Conservation (phyloP, 2,888 invertebrate genomes). For the Pandemis cinnamomeana region DNA sequence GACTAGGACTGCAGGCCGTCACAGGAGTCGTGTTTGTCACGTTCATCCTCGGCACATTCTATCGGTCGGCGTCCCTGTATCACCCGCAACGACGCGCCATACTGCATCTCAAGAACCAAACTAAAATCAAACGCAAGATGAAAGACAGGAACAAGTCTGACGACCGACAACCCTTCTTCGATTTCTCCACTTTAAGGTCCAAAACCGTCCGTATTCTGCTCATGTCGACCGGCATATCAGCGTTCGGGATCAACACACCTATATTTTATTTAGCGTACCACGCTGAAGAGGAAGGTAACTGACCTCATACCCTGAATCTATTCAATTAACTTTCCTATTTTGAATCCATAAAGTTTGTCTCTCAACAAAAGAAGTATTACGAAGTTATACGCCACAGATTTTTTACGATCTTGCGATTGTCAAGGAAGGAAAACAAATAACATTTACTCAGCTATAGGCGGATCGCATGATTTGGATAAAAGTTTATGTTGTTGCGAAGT, state of each 20-base stretch:
- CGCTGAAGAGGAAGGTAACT: conserved; percentile 89
- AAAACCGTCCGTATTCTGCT: conserved; percentile 93
- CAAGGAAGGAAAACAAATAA: conserved; percentile 43
- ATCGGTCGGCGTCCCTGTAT: conserved; percentile 94
- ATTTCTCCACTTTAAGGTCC: conserved; percentile 92
- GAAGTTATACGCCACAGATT: conserved; percentile 39
- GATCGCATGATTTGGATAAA: conserved; percentile 40
- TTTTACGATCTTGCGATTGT: conserved; percentile 40
- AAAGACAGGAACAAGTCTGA: conserved; percentile 91
- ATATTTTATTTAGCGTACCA: conserved; percentile 93
- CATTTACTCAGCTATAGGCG: conserved; percentile 37
- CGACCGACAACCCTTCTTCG: conserved; percentile 93
- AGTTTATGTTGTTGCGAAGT: conserved; percentile 38
- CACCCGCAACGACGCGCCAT: conserved; percentile 95
- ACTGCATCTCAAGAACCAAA: conserved; percentile 94
- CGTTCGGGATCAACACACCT: conserved; percentile 94
- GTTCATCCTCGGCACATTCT: conserved; percentile 93
- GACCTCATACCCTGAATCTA: conserved; percentile 27
- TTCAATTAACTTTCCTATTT: conserved; percentile 33
- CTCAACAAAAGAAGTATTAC: conserved; percentile 36
- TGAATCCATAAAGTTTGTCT: conserved; percentile 35
- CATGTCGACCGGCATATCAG: conserved; percentile 90
- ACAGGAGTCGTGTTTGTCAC: conserved; percentile 93
- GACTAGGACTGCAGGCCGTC: conserved; percentile 92
- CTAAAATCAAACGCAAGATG: conserved; percentile 89